Evolutionary conservation across 92 coral and sea anemone species (phyloP).

Genomic region (Siderastrea radians): DNA sequence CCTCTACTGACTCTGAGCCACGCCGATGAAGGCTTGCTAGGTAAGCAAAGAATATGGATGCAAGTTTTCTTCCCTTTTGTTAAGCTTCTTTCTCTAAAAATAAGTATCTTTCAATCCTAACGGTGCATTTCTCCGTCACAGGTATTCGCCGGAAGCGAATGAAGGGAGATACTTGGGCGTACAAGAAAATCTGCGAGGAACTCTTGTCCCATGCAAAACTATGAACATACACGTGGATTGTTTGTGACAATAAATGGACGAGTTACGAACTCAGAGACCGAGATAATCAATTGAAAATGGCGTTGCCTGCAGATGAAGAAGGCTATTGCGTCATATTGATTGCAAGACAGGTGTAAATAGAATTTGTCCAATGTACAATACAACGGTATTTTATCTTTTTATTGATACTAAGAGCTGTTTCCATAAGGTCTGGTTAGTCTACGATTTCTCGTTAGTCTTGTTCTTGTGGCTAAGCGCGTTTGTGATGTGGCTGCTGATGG

Average conservation of each 20-base stretch:
- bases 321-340: neutral
- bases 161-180: conserved; percentile 99
- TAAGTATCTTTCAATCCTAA: neutral
- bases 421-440: neutral
- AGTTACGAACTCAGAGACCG: neutral
- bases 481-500: too few species aligned
- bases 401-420: neutral
- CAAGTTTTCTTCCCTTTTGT: neutral
- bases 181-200: conserved; percentile 96
- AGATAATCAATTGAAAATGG: conserved; percentile 10
- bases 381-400: conserved; percentile 13
- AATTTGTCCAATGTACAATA: conserved; percentile 7
- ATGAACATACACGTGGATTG: conserved; percentile 9
- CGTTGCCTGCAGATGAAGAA: neutral
- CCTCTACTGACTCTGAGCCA: neutral
- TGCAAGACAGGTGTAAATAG: neutral
- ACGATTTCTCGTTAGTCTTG: too few species aligned
- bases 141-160: conserved; percentile 97
- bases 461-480: too few species aligned
- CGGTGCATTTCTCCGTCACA: conserved; percentile 1
- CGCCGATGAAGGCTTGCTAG: neutral
- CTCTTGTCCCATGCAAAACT: conserved; percentile 90
- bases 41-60: neutral
- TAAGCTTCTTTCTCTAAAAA: neutral
- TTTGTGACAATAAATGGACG: neutral